phyloP scores from a whole-genome alignment of 2,888 invertebrate species.

The Cataglyphis albicans region DNA sequence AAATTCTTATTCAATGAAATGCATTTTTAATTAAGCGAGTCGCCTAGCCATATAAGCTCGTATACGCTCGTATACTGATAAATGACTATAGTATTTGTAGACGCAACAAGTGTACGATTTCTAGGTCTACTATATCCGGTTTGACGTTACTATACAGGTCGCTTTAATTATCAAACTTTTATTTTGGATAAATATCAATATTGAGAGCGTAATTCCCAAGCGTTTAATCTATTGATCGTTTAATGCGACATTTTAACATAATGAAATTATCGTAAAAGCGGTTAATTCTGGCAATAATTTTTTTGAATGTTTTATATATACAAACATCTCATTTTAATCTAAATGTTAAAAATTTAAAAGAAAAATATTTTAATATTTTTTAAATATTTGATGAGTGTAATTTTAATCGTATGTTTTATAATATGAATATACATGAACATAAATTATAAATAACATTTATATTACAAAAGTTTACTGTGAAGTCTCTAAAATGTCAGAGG shows the following conservation, averaged over 20 bases:
- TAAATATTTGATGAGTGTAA: not conserved
- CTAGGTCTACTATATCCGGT: constrained; percentile 75
- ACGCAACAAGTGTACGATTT: constrained; percentile 77
- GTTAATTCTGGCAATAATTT: not conserved
- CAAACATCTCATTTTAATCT: not conserved
- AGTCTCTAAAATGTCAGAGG: constrained; percentile 29
- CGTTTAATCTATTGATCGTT: constrained; percentile 1
- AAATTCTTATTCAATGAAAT: constrained; percentile 65
- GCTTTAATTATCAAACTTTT: constrained; percentile 60
- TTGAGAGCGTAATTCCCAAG: not conserved
- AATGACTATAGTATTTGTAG: constrained; percentile 74
- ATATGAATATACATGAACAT: not conserved
- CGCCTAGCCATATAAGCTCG: constrained; percentile 52
- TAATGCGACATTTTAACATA: not conserved
- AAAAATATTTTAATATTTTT: not conserved
- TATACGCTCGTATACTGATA: constrained; percentile 60
- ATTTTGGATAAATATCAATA: constrained; percentile 13
- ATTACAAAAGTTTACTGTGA: not conserved
- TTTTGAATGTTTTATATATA: too few relatives aligned
- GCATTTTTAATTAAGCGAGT: constrained; percentile 71
- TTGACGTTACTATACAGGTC: constrained; percentile 54
- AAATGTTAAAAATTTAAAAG: not conserved
- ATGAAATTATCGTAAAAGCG: not conserved
- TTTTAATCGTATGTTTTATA: not conserved
- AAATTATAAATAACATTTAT: constrained; percentile 13